Conservation (phyloP, 2,113 vertebrate genomes). For the Scolopax mira region DNA sequence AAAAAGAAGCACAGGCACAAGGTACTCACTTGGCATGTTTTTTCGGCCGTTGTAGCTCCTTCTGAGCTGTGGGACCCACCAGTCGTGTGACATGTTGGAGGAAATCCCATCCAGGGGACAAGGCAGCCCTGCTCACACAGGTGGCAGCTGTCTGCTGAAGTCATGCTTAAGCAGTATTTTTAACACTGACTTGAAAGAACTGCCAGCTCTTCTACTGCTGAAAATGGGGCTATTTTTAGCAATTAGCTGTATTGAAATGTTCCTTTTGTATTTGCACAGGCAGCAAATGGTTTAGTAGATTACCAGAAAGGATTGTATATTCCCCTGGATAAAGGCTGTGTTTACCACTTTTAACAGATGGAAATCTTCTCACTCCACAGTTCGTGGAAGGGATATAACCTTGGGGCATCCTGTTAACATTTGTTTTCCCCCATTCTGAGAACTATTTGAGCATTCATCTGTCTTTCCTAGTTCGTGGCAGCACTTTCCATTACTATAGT, state of each 20-base stretch:
- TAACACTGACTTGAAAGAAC: slow-evolving; percentile 10
- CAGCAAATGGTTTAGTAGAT: neutral
- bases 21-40: fast-evolving
- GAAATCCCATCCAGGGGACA: neutral
- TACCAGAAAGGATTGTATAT: neutral
- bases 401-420: neutral
- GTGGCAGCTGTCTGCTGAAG: slow-evolving; percentile 23
- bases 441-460: neutral
- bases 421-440: neutral
- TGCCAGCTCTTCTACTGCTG: slow-evolving; percentile 30
- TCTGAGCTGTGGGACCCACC: neutral
- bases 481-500: neutral
- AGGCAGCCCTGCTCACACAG: neutral
- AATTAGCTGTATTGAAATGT: slow-evolving; percentile 10
- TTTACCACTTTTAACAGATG: neutral
- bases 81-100: neutral
- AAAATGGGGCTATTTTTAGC: slow-evolving; percentile 33
- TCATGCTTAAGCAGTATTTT: slow-evolving; percentile 27
- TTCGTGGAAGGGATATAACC: neutral
- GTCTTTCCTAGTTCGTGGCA: neutral
- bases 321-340: neutral
- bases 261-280: neutral
- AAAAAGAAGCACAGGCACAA: neutral
- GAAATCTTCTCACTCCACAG: neutral
- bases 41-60: neutral